Percentiles rank a stretch among this genome's conserved stretches.
These are phyloP conservation scores for Semaprochilodus insignis DNA, from an alignment of 2,797 vertebrate genomes.

Conservation along the genomic window DNA sequence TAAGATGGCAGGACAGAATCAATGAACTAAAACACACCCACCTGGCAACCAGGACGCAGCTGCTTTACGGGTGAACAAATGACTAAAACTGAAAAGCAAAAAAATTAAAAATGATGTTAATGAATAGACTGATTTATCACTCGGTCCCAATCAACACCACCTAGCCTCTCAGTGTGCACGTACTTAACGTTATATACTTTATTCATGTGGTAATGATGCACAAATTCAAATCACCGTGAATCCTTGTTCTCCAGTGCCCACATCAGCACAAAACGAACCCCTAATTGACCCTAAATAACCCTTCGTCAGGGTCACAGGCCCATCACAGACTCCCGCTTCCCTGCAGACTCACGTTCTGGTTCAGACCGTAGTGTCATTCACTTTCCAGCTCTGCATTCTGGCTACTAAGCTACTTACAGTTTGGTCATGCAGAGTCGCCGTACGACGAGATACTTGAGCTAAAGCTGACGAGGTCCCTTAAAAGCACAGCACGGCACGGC, in stretches of 20 bases:
- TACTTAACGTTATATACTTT: neutral
- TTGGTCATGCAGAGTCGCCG: constrained; percentile 70
- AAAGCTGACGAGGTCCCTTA: constrained; percentile 63
- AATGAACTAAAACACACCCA: too few relatives aligned
- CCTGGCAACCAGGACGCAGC: too few relatives aligned
- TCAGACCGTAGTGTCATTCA: constrained; percentile 17
- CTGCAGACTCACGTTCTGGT: constrained; percentile 25
- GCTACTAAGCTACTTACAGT: constrained; percentile 57
- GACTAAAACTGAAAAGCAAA: too few relatives aligned
- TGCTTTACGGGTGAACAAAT: too few relatives aligned
- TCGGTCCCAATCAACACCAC: too few relatives aligned
- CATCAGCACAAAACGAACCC: neutral
- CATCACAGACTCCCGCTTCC: neutral
- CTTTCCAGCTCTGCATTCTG: constrained; percentile 7
- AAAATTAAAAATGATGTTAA: too few relatives aligned
- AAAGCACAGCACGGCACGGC: constrained; percentile 17
- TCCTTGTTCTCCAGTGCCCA: neutral
- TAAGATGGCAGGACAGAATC: too few relatives aligned
- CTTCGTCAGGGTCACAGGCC: neutral
- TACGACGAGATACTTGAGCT: constrained; percentile 50
- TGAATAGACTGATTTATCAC: too few relatives aligned
- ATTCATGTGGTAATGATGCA: neutral
- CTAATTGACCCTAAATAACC: neutral
- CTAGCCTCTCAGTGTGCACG: neutral
- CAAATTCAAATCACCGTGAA: neutral